Percentiles rank a stretch among this genome's conserved stretches.
phyloP scores from a whole-genome alignment of 2,797 vertebrate genomes.

The Oreochromis grahami region DNA sequence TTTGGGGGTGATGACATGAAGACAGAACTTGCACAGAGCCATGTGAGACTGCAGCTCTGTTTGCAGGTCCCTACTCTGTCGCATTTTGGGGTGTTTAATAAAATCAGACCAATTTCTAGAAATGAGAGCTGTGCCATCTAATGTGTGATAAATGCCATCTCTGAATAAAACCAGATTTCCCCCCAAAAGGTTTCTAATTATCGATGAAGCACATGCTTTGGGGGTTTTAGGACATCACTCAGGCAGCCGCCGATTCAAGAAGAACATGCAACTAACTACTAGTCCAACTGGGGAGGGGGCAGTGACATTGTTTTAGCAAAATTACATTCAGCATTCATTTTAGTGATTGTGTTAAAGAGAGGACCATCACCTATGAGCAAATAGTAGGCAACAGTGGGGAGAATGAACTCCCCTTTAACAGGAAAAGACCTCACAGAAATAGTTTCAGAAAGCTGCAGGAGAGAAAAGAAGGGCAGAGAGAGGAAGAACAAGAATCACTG shows the following conservation, averaged over 20 bases:
- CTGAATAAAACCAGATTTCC: neutral
- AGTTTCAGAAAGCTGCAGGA: neutral
- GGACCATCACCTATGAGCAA: accelerated
- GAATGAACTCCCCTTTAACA: neutral
- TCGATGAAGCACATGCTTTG: neutral
- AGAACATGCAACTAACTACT: neutral
- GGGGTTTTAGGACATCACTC: neutral
- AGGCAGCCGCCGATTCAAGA: neutral
- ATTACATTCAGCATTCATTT: accelerated
- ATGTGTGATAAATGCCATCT: neutral
- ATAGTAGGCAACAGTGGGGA: neutral
- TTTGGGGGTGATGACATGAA: neutral
- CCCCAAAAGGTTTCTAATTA: neutral
- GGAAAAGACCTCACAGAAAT: neutral
- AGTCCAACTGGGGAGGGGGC: neutral
- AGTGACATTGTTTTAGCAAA: neutral
- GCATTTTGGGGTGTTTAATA: neutral
- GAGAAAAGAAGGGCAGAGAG: accelerated
- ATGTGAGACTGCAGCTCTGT: neutral
- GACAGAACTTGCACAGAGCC: neutral
- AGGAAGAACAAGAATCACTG: neutral
- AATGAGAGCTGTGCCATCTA: neutral
- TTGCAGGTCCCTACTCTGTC: neutral
- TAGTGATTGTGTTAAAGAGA: neutral
- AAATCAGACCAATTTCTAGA: neutral